Evolutionary conservation across 2,888 invertebrate species (phyloP), one percentile per base, ranked within the genome.

Genomic region (Lepeophtheirus nordmannii): DNA sequence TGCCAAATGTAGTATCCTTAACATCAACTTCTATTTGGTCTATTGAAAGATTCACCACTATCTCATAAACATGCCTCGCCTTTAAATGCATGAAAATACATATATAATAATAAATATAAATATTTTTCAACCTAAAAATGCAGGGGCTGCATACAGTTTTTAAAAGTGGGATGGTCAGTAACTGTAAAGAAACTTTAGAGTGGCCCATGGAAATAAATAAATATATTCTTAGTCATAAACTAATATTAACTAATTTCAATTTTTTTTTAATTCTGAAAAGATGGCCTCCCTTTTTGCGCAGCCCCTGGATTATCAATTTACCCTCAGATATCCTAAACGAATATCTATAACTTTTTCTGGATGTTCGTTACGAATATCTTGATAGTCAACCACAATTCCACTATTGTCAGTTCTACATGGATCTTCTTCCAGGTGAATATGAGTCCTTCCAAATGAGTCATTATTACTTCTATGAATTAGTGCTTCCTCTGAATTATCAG

Each of bases 361-460:
- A 3, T 46, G n/a, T 8, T 46, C 53, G 17, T 46, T 8, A n/a
- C 17, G 53, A 5, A 17, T n/a, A 17, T 46, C 53, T 8, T 46
- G 53, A 8, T n/a, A 46, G 17, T 46, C 53, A 46, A 46, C 53
- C n/a, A 46, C 53, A 46, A 46, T 46, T 46, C 53, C 53, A 46
- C 5, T n/a, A 14, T 46, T 46, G 8, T 46, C 53, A n/a, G 14
- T 46, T n/a, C 14, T 46, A 17, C 53, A 46, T 5, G 53, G 53
- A 46, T 46, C 53, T 3, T 46, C 53, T 17, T 46, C 53, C 14
- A 46, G 8, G 8, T 8, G 53, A n/a, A 46, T 14, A n/a, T n/a
- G 53, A 46, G 53, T 46, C 17, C 17, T 46, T n/a, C n/a, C 14
- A 14, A 14, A 46, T 14, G 53, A 46, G 2, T 2, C 53, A n/a